phyloP scores from a whole-genome alignment of 2,888 invertebrate genomes.

The Metopia argyrocephala region DNA sequence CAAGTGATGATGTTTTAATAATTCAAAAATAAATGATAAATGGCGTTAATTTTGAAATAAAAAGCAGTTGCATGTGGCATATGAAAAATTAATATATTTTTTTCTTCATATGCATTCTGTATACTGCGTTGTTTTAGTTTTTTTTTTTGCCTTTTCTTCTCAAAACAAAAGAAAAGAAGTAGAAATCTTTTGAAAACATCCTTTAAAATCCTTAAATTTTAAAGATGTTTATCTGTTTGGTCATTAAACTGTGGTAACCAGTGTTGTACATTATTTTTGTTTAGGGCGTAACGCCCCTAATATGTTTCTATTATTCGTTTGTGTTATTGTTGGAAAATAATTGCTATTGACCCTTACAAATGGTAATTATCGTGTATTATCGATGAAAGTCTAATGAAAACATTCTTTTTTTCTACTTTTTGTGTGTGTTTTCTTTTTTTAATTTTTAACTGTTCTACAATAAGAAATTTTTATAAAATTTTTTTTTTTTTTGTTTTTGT shows the following conservation, averaged over 20 bases:
- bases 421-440: background rate
- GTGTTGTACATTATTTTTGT: background rate
- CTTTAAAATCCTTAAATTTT: no score
- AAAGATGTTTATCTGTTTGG: conserved; percentile 13
- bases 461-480: conserved; percentile 13
- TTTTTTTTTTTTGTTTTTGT: conserved; percentile 20
- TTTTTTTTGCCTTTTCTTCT: no score
- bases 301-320: conserved; percentile 22
- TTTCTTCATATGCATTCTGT: no score
- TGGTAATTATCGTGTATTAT: conserved; percentile 61
- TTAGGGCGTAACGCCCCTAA: background rate
- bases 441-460: background rate
- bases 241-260: conserved; percentile 1
- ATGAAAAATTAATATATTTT: no score
- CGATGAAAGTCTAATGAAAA: conserved; percentile 47
- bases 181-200: background rate
- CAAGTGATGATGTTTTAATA: conserved; percentile 16
- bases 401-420: conserved; percentile 25
- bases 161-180: background rate
- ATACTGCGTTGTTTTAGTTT: no score
- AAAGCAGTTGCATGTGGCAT: background rate
- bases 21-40: conserved; percentile 30
- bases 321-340: conserved; percentile 18
- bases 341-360: conserved; percentile 51
- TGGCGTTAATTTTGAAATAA: conserved; percentile 59